These are phyloP conservation scores for Ichneumon xanthorius DNA, from an alignment of 2,888 invertebrate species.

Conservation along the genomic window DNA sequence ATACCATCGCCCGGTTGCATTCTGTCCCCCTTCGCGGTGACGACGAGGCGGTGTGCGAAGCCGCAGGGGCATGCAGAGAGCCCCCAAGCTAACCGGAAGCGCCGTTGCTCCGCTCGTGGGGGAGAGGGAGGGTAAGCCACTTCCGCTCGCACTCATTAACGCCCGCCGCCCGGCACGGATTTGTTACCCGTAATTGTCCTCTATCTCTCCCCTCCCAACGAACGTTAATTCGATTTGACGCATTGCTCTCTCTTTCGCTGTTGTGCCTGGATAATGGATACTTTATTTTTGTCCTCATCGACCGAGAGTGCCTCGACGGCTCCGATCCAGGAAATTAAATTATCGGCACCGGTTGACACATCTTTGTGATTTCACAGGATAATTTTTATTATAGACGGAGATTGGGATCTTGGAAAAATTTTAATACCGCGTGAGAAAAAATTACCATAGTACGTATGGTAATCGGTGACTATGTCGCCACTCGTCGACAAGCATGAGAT, in stretches of 20 bases:
- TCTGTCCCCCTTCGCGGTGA: conserved; percentile 78
- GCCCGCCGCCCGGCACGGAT: conserved; percentile 81
- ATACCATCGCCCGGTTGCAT: conserved; percentile 70
- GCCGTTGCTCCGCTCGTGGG: conserved; percentile 68
- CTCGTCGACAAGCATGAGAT: too few species aligned
- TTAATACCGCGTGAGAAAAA: too few species aligned
- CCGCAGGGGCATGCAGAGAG: conserved; percentile 37
- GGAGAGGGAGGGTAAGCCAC: conserved; percentile 67
- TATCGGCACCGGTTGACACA: not conserved
- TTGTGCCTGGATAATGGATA: conserved; percentile 28
- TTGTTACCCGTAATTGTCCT: conserved; percentile 82
- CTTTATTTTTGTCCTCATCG: conserved; percentile 11
- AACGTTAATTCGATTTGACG: conserved; percentile 82
- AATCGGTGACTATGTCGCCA: too few species aligned
- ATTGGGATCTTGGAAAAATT: too few species aligned
- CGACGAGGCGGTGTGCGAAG: conserved; percentile 60
- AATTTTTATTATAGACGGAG: not conserved
- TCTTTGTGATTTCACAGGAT: not conserved
- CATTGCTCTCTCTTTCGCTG: conserved; percentile 71
- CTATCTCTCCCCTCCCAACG: conserved; percentile 64
- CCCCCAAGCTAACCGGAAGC: conserved; percentile 83
- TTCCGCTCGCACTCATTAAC: conserved; percentile 84
- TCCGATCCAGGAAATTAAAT: not conserved
- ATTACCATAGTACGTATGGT: too few species aligned
- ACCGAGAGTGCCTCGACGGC: not conserved